These are phyloP conservation scores for Beris chalybata DNA, from an alignment of 2,888 invertebrate species.

Conservation along the genomic window DNA sequence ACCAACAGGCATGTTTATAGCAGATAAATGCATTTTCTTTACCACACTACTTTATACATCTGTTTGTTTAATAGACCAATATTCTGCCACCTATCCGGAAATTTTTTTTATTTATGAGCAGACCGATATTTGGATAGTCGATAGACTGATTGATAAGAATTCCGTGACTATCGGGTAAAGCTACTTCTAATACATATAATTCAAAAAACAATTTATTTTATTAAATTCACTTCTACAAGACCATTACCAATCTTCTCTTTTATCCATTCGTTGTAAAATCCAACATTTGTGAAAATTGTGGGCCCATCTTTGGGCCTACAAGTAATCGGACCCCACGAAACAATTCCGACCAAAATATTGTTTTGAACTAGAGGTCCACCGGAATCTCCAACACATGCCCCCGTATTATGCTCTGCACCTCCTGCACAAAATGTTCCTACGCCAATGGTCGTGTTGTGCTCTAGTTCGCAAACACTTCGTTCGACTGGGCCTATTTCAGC, in stretches of 20 bases:
- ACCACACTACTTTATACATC: too few relatives aligned
- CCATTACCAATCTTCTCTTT: constrained; percentile 7
- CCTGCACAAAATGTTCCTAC: constrained; percentile 39
- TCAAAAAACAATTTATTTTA: background rate
- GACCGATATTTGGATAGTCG: too few relatives aligned
- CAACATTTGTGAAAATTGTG: constrained; percentile 50
- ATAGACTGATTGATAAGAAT: too few relatives aligned
- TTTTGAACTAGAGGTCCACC: constrained; percentile 41
- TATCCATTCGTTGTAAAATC: constrained; percentile 47
- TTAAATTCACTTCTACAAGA: constrained; percentile 16
- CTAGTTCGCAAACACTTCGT: constrained; percentile 29
- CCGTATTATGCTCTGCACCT: constrained; percentile 27
- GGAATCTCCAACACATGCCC: constrained; percentile 42
- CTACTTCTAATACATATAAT: too few relatives aligned
- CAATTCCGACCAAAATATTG: constrained; percentile 47
- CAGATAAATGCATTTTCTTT: too few relatives aligned
- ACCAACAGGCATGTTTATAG: too few relatives aligned
- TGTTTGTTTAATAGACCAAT: too few relatives aligned
- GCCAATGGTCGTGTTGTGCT: constrained; percentile 25
- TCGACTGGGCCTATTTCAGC: constrained; percentile 34
- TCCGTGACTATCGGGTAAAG: too few relatives aligned
- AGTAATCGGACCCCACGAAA: constrained; percentile 52
- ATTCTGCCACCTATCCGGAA: too few relatives aligned
- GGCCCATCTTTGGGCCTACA: constrained; percentile 47
- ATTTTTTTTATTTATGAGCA: too few relatives aligned